Evolutionary conservation across 2,888 invertebrate species (phyloP), one percentile per base, ranked within the genome.

Genomic region (Eristalis tenax): DNA sequence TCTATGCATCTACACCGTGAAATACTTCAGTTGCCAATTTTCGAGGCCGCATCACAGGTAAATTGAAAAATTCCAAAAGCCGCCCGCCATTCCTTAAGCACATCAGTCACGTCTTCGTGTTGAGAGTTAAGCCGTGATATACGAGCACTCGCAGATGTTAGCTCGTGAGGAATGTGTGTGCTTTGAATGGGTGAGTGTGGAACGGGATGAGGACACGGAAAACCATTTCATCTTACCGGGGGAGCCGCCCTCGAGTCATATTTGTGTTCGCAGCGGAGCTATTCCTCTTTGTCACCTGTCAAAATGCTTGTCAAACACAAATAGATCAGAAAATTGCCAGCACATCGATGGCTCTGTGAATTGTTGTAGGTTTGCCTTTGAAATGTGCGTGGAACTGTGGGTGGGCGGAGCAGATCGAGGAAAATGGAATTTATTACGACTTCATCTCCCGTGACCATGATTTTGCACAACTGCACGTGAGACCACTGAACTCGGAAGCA

Each of bases 1-100:
- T 98, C 98, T 74, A 96, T 99, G 96, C 99, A 99, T 94, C 94
- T 99, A 90, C 98, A 99, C 93, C 95, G 98, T 84, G 99, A 99
- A 94, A 98, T 99, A 91, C 94, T 99, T 89, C 97, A 97, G 90
- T 94, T 99, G 89, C 98, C 98, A 50, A 98, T 99, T 93, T 99
- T 99, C 94, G 98, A 98, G 92, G 95, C 96, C 3, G 98, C 98
- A 15, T 98, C 98, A 3, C 98, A 98, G 92, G 93, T 93, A 90
- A 90, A 89, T 90, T 68, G 66, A 82, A 82, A 82, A 63, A 59
- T 59, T 57, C 56, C 57, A 57, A 74, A 38, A 18, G 71, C 15
- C 69, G 22, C 22, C 18, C 65, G 59, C 22, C 18, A 26, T 32
- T n/a, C 22, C 22, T 35, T 63, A 65, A 28, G 32, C 43, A 56